A percentile compares a stretch with the other conserved stretches of the same genome.
phyloP scores from a whole-genome alignment of 2,113 vertebrate genomes.

The Nerophis ophidion region DNA sequence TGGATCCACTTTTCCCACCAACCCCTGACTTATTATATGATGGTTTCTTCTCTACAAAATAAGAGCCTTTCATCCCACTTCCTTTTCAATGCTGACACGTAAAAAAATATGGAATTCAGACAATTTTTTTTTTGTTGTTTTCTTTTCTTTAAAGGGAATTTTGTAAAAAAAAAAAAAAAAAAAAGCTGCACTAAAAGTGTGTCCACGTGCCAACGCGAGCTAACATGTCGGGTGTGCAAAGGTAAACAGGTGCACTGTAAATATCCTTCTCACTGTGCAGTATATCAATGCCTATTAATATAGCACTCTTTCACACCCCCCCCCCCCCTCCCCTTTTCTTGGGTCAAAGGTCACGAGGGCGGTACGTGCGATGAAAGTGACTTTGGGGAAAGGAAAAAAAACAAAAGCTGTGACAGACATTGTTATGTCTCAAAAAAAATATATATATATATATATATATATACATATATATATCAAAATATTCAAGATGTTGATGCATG shows the following conservation, averaged over 20 bases:
- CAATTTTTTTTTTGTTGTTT: too few relatives aligned
- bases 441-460: neutral
- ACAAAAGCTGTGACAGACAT: slow-evolving; percentile 49
- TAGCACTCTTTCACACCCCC: slow-evolving; percentile 11
- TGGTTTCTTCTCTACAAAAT: slow-evolving; percentile 9
- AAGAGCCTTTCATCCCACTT: slow-evolving; percentile 12
- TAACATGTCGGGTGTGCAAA: slow-evolving; percentile 12
- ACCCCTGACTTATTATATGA: slow-evolving; percentile 40
- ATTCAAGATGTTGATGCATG: slow-evolving; percentile 2
- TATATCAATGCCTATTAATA: slow-evolving; percentile 25
- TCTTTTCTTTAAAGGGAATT: neutral
- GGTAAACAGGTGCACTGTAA: slow-evolving; percentile 28
- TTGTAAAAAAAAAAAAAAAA: neutral
- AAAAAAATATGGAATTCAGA: too few relatives aligned
- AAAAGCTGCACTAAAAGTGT: neutral
- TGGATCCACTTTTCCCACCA: slow-evolving; percentile 52
- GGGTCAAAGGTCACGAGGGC: slow-evolving; percentile 8
- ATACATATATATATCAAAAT: too few relatives aligned
- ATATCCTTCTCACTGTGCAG: slow-evolving; percentile 26
- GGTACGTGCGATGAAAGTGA: slow-evolving; percentile 45
- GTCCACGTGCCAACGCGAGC: slow-evolving; percentile 1
- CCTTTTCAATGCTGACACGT: too few relatives aligned
- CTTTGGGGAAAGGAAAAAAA: slow-evolving; percentile 7
- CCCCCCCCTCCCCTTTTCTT: neutral
- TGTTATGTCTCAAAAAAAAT: slow-evolving; percentile 1